These are phyloP conservation scores for Tenthredo distinguenda DNA, from an alignment of 2,888 invertebrate species.

Conservation along the genomic window DNA sequence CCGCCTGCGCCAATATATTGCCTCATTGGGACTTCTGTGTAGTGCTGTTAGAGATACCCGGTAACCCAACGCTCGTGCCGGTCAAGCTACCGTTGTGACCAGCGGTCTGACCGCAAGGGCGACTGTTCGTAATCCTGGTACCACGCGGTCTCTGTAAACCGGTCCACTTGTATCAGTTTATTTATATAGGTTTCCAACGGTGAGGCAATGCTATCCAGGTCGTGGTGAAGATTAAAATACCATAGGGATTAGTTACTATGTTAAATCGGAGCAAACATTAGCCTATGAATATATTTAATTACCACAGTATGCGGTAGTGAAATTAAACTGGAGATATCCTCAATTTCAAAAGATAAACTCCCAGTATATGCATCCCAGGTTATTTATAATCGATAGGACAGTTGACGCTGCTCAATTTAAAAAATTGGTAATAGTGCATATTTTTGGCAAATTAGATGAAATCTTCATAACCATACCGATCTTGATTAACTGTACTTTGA, in stretches of 20 bases:
- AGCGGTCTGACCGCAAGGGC: constrained; percentile 25
- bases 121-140: constrained; percentile 32
- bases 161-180: constrained; percentile 41
- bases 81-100: constrained; percentile 22
- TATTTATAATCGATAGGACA: background rate
- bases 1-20: constrained; percentile 52
- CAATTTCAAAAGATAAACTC: background rate
- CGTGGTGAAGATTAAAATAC: constrained; percentile 16
- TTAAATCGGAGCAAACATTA: constrained; percentile 5
- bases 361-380: background rate
- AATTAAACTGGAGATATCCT: background rate
- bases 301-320: background rate
- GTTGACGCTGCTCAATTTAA: background rate
- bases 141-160: constrained; percentile 22
- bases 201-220: constrained; percentile 38
- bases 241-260: constrained; percentile 3
- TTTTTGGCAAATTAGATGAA: background rate
- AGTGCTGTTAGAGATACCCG: constrained; percentile 48
- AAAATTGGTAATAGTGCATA: background rate
- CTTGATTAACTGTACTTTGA: background rate
- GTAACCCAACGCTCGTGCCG: constrained; percentile 28
- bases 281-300: background rate
- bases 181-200: constrained; percentile 27
- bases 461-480: background rate
- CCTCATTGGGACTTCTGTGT: constrained; percentile 53